Percentiles rank a stretch among this genome's conserved stretches.
Evolutionary conservation across 2,888 invertebrate species (phyloP).

Genomic region (Philopedon plagiatum): DNA sequence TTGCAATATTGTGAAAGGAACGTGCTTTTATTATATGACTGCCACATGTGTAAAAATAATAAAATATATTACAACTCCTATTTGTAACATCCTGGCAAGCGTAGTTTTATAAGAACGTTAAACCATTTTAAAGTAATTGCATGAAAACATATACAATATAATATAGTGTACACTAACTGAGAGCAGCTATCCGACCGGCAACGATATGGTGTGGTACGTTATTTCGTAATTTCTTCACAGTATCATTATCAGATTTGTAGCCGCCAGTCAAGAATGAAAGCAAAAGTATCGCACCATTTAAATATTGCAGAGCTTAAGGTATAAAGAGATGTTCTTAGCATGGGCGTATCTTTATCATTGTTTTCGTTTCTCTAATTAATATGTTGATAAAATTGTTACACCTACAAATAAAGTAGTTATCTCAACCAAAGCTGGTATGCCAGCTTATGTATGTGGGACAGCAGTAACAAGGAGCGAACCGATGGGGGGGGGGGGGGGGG

Average conservation of each 20-base stretch:
- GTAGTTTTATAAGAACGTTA: background rate
- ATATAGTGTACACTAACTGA: background rate
- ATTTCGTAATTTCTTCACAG: background rate
- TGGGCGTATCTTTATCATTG: constrained; percentile 14
- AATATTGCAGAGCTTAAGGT: background rate
- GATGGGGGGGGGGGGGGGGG: too few species aligned
- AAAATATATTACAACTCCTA: constrained; percentile 6
- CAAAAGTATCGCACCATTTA: constrained; percentile 6
- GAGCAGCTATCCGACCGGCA: background rate
- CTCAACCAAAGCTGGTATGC: too few species aligned
- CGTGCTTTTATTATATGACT: background rate
- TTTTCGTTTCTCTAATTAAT: too few species aligned
- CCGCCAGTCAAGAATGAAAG: constrained; percentile 3
- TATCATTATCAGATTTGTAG: constrained; percentile 19
- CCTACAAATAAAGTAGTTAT: too few species aligned
- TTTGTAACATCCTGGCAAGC: constrained; percentile 23
- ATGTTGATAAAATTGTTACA: too few species aligned
- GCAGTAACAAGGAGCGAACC: too few species aligned
- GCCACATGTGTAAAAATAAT: background rate
- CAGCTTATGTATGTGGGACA: too few species aligned
- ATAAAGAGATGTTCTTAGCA: background rate
- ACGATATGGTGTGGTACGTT: background rate
- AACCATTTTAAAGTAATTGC: constrained; percentile 1
- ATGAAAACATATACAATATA: constrained; percentile 9
- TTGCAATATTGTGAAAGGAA: constrained; percentile 9